Evolutionary conservation across 2,113 vertebrate species (phyloP).

Genomic region (cattle (Bos taurus)): DNA sequence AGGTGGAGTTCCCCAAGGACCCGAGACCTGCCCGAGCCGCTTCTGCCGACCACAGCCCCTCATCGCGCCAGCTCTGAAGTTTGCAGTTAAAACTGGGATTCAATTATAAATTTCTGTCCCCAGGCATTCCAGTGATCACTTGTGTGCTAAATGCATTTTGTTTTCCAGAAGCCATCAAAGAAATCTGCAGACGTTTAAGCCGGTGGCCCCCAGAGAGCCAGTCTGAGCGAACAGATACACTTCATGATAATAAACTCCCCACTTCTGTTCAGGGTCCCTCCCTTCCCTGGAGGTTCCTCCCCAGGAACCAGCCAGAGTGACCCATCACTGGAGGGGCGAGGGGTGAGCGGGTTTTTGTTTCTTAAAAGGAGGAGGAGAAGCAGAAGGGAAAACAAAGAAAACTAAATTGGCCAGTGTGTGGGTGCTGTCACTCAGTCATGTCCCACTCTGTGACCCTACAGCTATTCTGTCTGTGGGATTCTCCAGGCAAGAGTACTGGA

Average conservation of each 20-base stretch:
- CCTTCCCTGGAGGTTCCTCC: no score
- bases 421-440: fast-evolving
- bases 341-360: neutral
- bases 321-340: neutral
- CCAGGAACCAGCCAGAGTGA: neutral
- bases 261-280: neutral
- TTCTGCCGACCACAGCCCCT: fast-evolving
- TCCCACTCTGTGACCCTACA: neutral
- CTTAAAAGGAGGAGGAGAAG: neutral
- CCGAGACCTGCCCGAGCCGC: fast-evolving
- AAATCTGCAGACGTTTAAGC: fast-evolving
- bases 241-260: fast-evolving
- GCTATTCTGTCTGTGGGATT: neutral
- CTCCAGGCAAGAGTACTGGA: neutral
- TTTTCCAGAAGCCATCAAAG: neutral
- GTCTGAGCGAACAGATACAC: neutral
- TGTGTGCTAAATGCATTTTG: neutral
- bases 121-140: neutral
- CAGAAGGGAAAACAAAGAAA: neutral
- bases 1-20: neutral
- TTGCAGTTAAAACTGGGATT: neutral
- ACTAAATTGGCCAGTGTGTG: neutral
- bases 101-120: neutral
- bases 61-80: fast-evolving
- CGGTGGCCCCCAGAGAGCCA: neutral